These are phyloP conservation scores for Peromyscus polionotus DNA, from an alignment of 2,113 vertebrate species.

Conservation along the genomic window DNA sequence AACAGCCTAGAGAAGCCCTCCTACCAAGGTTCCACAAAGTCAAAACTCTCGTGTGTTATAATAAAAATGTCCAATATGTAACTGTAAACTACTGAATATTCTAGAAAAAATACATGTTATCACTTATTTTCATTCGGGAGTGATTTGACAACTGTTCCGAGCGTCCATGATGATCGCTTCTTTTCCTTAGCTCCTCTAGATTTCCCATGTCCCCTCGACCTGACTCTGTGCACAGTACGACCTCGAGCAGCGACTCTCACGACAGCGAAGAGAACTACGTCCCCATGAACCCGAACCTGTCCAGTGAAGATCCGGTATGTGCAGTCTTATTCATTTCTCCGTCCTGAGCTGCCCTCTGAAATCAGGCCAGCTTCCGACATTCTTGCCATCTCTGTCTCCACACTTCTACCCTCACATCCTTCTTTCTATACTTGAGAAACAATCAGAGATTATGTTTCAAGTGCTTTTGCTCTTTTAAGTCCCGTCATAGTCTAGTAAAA, in stretches of 20 bases:
- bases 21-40: background rate
- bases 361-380: slow-evolving; percentile 45
- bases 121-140: slow-evolving; percentile 68
- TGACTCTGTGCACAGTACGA: slow-evolving; percentile 97
- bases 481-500: background rate
- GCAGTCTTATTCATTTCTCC: slow-evolving; percentile 86
- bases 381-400: background rate
- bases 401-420: background rate
- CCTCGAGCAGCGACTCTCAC: slow-evolving; percentile 98
- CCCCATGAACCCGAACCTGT: slow-evolving; percentile 96
- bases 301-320: slow-evolving; percentile 97
- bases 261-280: slow-evolving; percentile 99
- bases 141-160: slow-evolving; percentile 50
- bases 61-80: background rate
- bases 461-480: background rate
- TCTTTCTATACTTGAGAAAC: slow-evolving; percentile 43
- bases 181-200: slow-evolving; percentile 96
- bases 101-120: slow-evolving; percentile 47
- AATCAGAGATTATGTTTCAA: background rate
- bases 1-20: background rate
- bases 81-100: background rate
- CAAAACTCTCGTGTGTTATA: background rate
- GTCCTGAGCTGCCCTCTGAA: slow-evolving; percentile 75
- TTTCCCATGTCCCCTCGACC: slow-evolving; percentile 95
- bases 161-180: slow-evolving; percentile 83